Base-by-base conservation (phyloP, 1,140 invertebrate species). In the Microplitis demolitor region DNA sequence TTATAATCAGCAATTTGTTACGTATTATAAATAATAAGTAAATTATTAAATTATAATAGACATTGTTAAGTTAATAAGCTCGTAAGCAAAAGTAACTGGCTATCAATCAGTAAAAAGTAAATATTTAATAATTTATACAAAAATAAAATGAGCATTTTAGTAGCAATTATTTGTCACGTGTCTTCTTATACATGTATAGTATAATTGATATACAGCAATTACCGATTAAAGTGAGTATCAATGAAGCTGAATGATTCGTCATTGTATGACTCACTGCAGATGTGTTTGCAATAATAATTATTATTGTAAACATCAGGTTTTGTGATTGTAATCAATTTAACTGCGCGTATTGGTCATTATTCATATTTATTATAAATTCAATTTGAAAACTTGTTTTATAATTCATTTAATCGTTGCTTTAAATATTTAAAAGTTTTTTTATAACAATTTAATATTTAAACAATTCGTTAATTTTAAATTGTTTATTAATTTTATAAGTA, bases 161-260 rank as follows among this genome's bases (percentile, higher is more conserved):
- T 37, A 8, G 0, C 6, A 45, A 45, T 45, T 6, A 69, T 69
- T 69, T 69, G 56, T 51, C 53, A 39, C 24, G 11, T 45, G 61
- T 2, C 14, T 63, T 9, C 6, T 9, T 9, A 45, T 6, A 2
- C 2, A 9, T 6, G 39, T 45, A 11, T 45, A 45, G 6, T 8
- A 8, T 45, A 45, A 45, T 45, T 45, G 39, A 37, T 60, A 4
- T 5, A 31, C 31, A 69, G 56, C 56, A 69, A 69, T 69, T 69
- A 69, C 67, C 9, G 56, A 69, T 69, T 69, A 13, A 69, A 69
- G 60, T 69, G 54, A 63, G 34, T 35, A 69, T 58, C 39, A 60
- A 60, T 58, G 66, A 68, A 35, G 37, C 67, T 69, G 35, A 24
- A 24, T 69, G 67, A 69, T 60, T 69, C 67, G 60, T 61, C 56